Evolutionary conservation across 2,888 invertebrate genomes (phyloP), one percentile per base, ranked within the genome.

Genomic region (Heliothis peltigera): DNA sequence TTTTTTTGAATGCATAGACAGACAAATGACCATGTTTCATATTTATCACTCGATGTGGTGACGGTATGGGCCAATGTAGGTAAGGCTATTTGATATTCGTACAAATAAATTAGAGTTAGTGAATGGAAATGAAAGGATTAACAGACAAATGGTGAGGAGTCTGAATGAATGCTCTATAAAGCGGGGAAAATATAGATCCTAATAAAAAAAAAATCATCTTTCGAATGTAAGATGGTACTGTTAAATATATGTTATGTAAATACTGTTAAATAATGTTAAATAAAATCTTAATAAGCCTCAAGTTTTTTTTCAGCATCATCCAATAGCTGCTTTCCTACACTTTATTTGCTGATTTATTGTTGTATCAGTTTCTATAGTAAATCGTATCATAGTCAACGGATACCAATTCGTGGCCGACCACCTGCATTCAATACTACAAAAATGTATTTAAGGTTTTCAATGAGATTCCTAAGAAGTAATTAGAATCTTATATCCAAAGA

Each of bases 31-130:
- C 28, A 8, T 7, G 8, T 28, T 7, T 8, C 1, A 8, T 28
- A 0, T 8, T 8, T 28, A 86, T 89, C 89, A 87, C 65, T 86
- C 86, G 51, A 58, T 85, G 80, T 70, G 70, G 72, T 58, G 44
- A 49, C 62, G 64, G 75, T 79, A 80, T n/a, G n/a, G n/a, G n/a
- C n/a, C n/a, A n/a, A n/a, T n/a, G n/a, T n/a, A n/a, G n/a, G n/a
- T n/a, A n/a, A n/a, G n/a, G n/a, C n/a, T 22, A 17, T n/a, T 52
- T 25, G 1, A 35, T 19, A 19, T 25, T 17, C 18, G 15, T 22
- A 43, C 22, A 32, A 63, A 63, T 52, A 21, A 46, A 32, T 28
- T 22, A 46, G 15, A 25, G 25, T 53, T 43, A 21, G n/a, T 7
- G 48, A 17, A 64, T 67, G 18, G 35, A 46, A 51, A 69, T 61